phyloP scores from a whole-genome alignment of 2,113 vertebrate species.

The Pygoscelis antarcticus region DNA sequence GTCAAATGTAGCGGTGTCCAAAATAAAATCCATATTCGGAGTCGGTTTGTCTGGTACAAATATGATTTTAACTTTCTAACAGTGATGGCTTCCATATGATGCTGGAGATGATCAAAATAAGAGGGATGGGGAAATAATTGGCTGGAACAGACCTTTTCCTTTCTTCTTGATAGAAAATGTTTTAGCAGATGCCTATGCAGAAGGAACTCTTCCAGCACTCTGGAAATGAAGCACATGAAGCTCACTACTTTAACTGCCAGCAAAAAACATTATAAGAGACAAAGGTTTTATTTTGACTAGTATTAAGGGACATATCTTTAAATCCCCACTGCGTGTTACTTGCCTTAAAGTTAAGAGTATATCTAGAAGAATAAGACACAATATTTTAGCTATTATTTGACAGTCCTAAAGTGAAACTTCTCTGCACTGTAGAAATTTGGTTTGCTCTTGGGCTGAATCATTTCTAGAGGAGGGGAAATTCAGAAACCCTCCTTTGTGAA shows the following conservation, averaged over 20 bases:
- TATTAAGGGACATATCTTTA: neutral
- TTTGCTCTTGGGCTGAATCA: neutral
- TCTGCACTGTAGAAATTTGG: neutral
- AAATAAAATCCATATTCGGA: constrained; percentile 63
- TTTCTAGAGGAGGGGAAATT: neutral
- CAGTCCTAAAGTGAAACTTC: neutral
- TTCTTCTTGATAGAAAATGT: constrained; percentile 56
- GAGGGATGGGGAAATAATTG: constrained; percentile 47
- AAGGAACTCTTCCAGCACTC: constrained; percentile 13
- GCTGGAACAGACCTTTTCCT: constrained; percentile 26
- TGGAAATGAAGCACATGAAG: constrained; percentile 9
- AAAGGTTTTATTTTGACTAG: neutral
- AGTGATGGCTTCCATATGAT: constrained; percentile 71
- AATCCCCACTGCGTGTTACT: neutral
- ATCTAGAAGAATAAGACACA: neutral
- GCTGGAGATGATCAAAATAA: constrained; percentile 47
- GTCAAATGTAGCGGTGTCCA: constrained; percentile 38
- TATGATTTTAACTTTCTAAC: constrained; percentile 54
- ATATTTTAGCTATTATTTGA: neutral
- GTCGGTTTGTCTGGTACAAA: constrained; percentile 68
- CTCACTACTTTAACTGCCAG: neutral
- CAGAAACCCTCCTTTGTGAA: neutral
- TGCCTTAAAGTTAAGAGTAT: neutral
- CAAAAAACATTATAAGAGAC: neutral
- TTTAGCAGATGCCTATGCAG: constrained; percentile 55